Conservation (phyloP, 2,888 invertebrate genomes). For the Pimpla rufipes region DNA sequence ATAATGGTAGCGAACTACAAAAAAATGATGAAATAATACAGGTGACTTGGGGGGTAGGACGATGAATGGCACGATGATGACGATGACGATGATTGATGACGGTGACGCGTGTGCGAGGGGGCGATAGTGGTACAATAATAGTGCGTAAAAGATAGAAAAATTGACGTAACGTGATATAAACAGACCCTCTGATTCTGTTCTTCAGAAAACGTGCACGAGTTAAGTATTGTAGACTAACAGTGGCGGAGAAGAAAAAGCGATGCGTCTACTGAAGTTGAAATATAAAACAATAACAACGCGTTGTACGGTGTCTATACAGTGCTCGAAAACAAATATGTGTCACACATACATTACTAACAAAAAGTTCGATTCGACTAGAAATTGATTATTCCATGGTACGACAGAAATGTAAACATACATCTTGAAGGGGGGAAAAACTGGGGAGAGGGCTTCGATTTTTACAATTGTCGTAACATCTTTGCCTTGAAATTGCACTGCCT, state of each 20-base stretch:
- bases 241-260: conserved; percentile 25
- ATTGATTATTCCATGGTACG: background rate
- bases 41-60: conserved; percentile 65
- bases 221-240: conserved; percentile 4
- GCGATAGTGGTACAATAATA: conserved; percentile 22
- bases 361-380: background rate
- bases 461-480: background rate
- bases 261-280: conserved; percentile 8
- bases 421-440: background rate
- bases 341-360: background rate
- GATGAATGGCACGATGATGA: conserved; percentile 53
- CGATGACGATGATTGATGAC: conserved; percentile 45
- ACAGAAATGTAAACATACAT: too few species aligned
- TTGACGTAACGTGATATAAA: conserved; percentile 40
- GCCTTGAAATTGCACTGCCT: background rate
- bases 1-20: conserved; percentile 59
- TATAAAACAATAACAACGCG: conserved; percentile 15
- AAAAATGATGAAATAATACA: conserved; percentile 68
- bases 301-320: background rate
- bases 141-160: conserved; percentile 34
- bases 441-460: background rate
- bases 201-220: conserved; percentile 25
- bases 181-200: conserved; percentile 20
- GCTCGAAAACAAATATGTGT: background rate
- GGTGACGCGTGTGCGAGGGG: conserved; percentile 44